phyloP scores from a whole-genome alignment of 2,888 invertebrate genomes.

The Choreutis nemorana region DNA sequence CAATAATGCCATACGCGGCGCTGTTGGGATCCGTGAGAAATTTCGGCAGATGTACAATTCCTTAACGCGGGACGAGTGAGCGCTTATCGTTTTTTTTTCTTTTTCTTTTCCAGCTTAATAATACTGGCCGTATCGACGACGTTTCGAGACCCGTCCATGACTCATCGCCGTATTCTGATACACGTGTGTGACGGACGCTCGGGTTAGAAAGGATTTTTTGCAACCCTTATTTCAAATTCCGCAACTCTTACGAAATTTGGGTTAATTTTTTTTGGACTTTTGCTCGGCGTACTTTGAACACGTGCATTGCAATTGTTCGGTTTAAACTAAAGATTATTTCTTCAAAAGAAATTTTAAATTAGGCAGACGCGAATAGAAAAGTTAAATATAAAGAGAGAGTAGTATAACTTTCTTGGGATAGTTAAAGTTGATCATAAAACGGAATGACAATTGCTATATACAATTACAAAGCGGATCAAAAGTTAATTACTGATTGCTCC shows the following conservation, averaged over 20 bases:
- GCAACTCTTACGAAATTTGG: conserved; percentile 65
- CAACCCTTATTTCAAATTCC: conserved; percentile 62
- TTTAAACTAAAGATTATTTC: too few relatives aligned
- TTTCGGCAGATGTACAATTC: conserved; percentile 68
- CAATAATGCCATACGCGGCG: conserved; percentile 49
- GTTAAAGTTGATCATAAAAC: too few relatives aligned
- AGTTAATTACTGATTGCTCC: conserved; percentile 30
- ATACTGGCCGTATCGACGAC: conserved; percentile 47
- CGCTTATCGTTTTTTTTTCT: conserved; percentile 59
- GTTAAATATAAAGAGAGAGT: too few relatives aligned
- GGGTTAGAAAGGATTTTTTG: conserved; percentile 61
- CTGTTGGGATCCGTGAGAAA: conserved; percentile 58
- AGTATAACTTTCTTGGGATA: too few relatives aligned
- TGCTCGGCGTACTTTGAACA: conserved; percentile 28
- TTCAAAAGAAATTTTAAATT: too few relatives aligned
- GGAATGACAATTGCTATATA: too few relatives aligned
- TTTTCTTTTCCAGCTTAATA: conserved; percentile 51
- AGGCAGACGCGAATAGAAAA: too few relatives aligned
- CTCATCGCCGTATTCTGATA: conserved; percentile 51
- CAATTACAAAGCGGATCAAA: too few relatives aligned
- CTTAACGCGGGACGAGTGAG: conserved; percentile 58
- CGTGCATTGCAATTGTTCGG: conserved; percentile 27
- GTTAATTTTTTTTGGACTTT: conserved; percentile 32
- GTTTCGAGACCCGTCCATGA: conserved; percentile 43
- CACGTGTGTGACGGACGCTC: conserved; percentile 59